Conservation (phyloP, 1,140 invertebrate species). For the Pogonomyrmex californicus region DNA sequence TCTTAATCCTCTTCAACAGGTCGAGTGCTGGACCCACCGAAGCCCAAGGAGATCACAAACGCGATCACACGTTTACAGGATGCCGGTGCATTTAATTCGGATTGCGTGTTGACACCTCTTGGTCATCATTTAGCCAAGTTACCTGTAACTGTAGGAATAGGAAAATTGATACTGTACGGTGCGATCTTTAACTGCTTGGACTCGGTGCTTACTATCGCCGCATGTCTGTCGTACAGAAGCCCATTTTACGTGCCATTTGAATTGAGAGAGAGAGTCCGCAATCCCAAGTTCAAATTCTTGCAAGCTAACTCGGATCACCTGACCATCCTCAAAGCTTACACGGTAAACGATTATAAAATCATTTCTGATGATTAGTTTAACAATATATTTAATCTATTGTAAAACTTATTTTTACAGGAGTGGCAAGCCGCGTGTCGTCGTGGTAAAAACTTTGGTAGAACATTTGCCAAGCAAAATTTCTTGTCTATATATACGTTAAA, state of each 20-base stretch:
- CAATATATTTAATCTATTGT: too few species aligned
- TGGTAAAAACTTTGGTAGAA: conserved; percentile 88
- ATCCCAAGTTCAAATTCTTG: conserved; percentile 91
- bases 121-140: conserved; percentile 96
- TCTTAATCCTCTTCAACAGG: conserved; percentile 81
- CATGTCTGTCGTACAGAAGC: conserved; percentile 94
- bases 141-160: conserved; percentile 96
- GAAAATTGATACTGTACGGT: conserved; percentile 96
- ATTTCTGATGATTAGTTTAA: background rate
- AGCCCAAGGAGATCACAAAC: conserved; percentile 91
- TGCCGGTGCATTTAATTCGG: conserved; percentile 95
- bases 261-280: conserved; percentile 90
- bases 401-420: conserved; percentile 87
- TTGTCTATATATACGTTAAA: conserved; percentile 91
- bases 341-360: conserved; percentile 85
- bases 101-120: conserved; percentile 93
- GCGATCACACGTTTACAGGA: conserved; percentile 93
- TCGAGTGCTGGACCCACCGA: conserved; percentile 94
- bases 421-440: conserved; percentile 90
- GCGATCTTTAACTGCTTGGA: conserved; percentile 97
- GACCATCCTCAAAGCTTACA: conserved; percentile 92
- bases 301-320: conserved; percentile 93
- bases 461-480: conserved; percentile 92
- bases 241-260: conserved; percentile 93
- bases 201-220: conserved; percentile 97